phyloP scores from a whole-genome alignment of 1,140 invertebrate genomes.

The Drosophila navojoa region DNA sequence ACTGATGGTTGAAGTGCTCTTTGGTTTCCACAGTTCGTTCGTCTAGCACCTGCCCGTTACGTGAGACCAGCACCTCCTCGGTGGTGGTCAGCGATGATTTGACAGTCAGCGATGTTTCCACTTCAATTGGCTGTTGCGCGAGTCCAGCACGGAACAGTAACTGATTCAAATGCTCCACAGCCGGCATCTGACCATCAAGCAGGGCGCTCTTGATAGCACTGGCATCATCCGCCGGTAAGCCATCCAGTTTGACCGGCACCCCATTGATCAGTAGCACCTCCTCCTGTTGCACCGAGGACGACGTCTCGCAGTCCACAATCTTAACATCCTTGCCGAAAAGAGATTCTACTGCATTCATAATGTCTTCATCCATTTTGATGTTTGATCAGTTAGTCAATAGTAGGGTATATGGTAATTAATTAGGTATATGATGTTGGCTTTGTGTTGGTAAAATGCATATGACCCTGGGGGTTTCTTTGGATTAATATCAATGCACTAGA shows the following conservation, averaged over 20 bases:
- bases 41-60: conserved; percentile 89
- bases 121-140: conserved; percentile 88
- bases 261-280: conserved; percentile 91
- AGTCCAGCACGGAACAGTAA: conserved; percentile 89
- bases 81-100: conserved; percentile 90
- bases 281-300: conserved; percentile 89
- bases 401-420: conserved; percentile 30
- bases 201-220: conserved; percentile 89
- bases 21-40: conserved; percentile 89
- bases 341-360: conserved; percentile 91
- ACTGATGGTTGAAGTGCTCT: conserved; percentile 89
- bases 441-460: conserved; percentile 68
- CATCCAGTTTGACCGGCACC: conserved; percentile 88
- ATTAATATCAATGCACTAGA: conserved; percentile 71
- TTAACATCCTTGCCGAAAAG: conserved; percentile 90
- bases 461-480: conserved; percentile 74
- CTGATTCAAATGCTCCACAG: conserved; percentile 89
- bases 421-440: conserved; percentile 39
- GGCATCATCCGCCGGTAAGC: conserved; percentile 86
- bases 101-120: conserved; percentile 90
- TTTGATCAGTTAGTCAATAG: conserved; percentile 44
- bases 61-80: conserved; percentile 89
- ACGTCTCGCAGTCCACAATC: conserved; percentile 91
- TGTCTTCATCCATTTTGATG: conserved; percentile 89
- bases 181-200: conserved; percentile 89